These are phyloP conservation scores for Myripristis jacobus DNA, from an alignment of 2,797 vertebrate genomes.

Conservation along the genomic window DNA sequence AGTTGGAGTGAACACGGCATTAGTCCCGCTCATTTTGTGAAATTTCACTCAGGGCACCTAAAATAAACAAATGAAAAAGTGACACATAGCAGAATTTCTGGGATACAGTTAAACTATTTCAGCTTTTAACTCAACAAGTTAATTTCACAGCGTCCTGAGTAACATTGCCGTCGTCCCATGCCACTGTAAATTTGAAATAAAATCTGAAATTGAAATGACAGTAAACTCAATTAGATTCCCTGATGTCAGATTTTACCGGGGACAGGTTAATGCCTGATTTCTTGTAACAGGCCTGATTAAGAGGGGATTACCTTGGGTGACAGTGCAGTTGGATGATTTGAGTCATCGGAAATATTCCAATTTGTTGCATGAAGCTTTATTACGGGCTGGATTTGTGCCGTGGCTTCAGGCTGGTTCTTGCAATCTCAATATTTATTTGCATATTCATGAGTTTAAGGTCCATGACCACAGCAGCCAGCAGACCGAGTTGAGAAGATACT, in stretches of 20 bases:
- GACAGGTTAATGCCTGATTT: constrained; percentile 19
- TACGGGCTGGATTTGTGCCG: constrained; percentile 46
- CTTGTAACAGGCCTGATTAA: constrained; percentile 50
- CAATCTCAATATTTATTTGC: constrained; percentile 45
- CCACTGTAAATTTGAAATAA: constrained; percentile 4
- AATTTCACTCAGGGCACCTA: too few relatives aligned
- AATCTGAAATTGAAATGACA: too few relatives aligned
- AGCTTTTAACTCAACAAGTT: not conserved
- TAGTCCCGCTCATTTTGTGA: too few relatives aligned
- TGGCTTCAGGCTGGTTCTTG: constrained; percentile 58
- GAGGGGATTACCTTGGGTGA: constrained; percentile 54
- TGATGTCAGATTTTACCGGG: constrained; percentile 11
- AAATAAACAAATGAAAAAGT: too few relatives aligned
- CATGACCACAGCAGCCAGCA: constrained; percentile 23
- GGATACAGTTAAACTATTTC: not conserved
- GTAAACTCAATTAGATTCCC: constrained; percentile 23
- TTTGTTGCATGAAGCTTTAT: constrained; percentile 57
- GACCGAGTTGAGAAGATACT: constrained; percentile 29
- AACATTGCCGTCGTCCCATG: not conserved
- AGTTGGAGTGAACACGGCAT: too few relatives aligned
- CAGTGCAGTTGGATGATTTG: constrained; percentile 42
- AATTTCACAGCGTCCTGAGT: not conserved
- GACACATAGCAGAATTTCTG: too few relatives aligned
- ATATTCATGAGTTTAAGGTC: constrained; percentile 52
- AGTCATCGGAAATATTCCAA: constrained; percentile 58